Base-by-base conservation (phyloP, 2,113 vertebrate species). In the Atlantisia rogersi region DNA sequence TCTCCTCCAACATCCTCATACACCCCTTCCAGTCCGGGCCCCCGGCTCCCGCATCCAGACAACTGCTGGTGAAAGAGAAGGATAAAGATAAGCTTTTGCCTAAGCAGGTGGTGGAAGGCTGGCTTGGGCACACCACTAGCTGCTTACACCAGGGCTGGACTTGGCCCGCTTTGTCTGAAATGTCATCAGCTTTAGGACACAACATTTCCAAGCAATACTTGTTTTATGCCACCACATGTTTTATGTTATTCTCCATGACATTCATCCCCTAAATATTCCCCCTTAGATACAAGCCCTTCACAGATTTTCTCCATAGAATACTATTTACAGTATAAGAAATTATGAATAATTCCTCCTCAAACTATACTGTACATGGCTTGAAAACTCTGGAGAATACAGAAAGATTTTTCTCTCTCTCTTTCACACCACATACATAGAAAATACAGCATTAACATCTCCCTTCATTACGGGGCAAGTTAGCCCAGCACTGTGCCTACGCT, bases 261-360 rank as follows among this genome's bases (percentile, higher is more conserved):
- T 93, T 92, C 75, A 94, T 85, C 82, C 85, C 79, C 82, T 87
- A 92, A 94, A 95, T 71, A 77, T 68, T 84, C 53, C 29, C 53
- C 50, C 76, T 96, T 46, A 75, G 60, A 92, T 46, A 70, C 69
- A 79, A 85, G 82, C 56, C 63, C 87, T 67, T 92, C 93, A 86
- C 80, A 95, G 91, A 71, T 85, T 97, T 94, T 92, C 93, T 96
- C 96, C 35, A 94, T 13, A 96, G 91, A 95, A 94, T 87, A 86
- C 76, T 90, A 94, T 92, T 85, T 97, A 94, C 91, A 64, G 82
- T 60, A 79, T 73, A 89, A 86, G 87, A 92, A 96, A 93, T 95
- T 94, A 96, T 97, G 96, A 95, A 95, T 96, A 96, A 94, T 92
- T 91, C 82, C 68, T 95, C 73, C 82, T 95, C 83, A 90, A 96